These are phyloP conservation scores for Automeris io DNA, from an alignment of 2,888 invertebrate species.

Conservation along the genomic window DNA sequence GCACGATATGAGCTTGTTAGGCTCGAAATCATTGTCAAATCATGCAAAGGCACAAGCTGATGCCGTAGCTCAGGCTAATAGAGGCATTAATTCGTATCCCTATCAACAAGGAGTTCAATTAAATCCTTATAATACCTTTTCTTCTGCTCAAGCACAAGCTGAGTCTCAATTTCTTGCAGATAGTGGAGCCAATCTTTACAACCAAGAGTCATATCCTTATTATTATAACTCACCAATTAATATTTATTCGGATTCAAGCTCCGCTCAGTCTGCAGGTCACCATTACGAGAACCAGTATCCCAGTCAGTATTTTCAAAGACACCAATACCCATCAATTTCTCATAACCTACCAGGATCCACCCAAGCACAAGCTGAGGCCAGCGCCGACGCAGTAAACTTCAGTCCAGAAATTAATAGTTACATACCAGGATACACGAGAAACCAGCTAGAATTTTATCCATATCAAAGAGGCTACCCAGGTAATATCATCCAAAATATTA, in stretches of 20 bases:
- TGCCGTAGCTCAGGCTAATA: not conserved
- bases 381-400: not conserved
- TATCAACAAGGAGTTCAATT: not conserved
- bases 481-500: not conserved
- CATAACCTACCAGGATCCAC: not conserved
- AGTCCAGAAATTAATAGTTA: not conserved
- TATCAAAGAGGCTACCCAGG: not conserved
- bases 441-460: not conserved
- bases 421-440: not conserved
- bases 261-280: not conserved
- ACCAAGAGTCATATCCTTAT: too few species aligned
- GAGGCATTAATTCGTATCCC: not conserved
- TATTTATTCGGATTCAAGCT: not conserved
- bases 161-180: conserved; percentile 5
- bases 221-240: not conserved
- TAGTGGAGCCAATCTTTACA: not conserved
- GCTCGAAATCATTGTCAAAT: not conserved
- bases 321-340: not conserved
- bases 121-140: conserved; percentile 1
- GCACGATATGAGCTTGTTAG: not conserved
- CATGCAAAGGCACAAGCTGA: not conserved
- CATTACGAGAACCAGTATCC: not conserved
- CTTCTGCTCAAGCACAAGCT: conserved; percentile 11
- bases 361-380: conserved; percentile 4
- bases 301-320: not conserved